phyloP scores from a whole-genome alignment of 2,113 vertebrate species.

The Orycteropus afer region DNA sequence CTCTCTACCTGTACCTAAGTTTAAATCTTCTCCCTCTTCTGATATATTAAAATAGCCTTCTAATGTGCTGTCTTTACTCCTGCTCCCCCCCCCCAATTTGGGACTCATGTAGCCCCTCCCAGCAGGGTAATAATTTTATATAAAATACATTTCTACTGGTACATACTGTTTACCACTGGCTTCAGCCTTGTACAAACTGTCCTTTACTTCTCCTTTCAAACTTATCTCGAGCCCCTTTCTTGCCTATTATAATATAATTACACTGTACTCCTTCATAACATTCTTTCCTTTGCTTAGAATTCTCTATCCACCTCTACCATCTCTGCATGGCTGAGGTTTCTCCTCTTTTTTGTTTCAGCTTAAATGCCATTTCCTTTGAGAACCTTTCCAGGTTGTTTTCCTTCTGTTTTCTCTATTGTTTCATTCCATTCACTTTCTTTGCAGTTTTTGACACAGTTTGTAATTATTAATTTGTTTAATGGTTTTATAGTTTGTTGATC shows the following conservation, averaged over 20 bases:
- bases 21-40: neutral
- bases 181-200: neutral
- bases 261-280: neutral
- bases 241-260: fast-evolving
- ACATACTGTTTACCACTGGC: neutral
- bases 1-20: neutral
- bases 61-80: neutral
- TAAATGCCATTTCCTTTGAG: neutral
- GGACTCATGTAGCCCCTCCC: neutral
- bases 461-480: neutral
- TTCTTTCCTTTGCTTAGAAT: neutral
- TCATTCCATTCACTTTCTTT: neutral
- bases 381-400: neutral
- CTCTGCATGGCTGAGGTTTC: neutral
- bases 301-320: neutral
- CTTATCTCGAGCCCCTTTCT: neutral
- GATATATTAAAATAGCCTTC: neutral
- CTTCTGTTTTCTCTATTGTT: neutral
- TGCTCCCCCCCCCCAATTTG: too few species aligned
- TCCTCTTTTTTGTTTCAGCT: neutral
- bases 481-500: neutral
- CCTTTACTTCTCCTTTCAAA: neutral
- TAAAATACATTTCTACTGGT: neutral
- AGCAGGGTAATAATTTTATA: neutral
- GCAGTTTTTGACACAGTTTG: neutral